Evolutionary conservation across 1,140 invertebrate species (phyloP).

Genomic region (Drosophila obscura): DNA sequence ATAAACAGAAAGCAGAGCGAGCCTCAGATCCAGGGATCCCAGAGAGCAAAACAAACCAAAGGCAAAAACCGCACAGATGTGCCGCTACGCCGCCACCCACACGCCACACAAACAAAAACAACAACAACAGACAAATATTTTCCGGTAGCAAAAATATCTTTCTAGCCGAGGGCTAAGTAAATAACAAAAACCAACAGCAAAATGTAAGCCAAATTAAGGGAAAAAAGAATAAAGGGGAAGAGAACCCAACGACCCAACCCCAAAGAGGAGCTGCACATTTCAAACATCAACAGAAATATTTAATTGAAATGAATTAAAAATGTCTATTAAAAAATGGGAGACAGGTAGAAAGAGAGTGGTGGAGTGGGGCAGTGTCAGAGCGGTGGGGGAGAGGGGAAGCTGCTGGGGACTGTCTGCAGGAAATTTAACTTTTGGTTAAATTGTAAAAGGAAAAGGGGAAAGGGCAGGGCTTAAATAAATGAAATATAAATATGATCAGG

Average conservation of each 20-base stretch:
- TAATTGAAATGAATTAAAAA: slow-evolving; percentile 27
- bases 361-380: background rate
- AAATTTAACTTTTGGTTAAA: slow-evolving; percentile 31
- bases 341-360: no score
- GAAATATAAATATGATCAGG: slow-evolving; percentile 14
- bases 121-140: no score
- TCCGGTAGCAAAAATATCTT: slow-evolving; percentile 38
- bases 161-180: slow-evolving; percentile 30
- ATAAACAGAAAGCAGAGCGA: slow-evolving; percentile 64
- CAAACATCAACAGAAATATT: slow-evolving; percentile 6
- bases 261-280: slow-evolving; percentile 30
- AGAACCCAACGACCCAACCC: background rate
- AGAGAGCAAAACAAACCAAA: slow-evolving; percentile 56
- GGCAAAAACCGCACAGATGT: slow-evolving; percentile 69
- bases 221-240: background rate
- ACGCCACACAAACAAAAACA: slow-evolving; percentile 29
- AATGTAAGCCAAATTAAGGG: slow-evolving; percentile 41
- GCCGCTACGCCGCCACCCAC: slow-evolving; percentile 1
- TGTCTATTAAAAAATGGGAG: no score
- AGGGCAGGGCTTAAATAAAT: background rate
- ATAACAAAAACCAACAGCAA: slow-evolving; percentile 20
- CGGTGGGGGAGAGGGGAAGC: no score
- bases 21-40: slow-evolving; percentile 15
- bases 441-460: slow-evolving; percentile 12
- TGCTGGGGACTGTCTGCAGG: no score